phyloP scores from a whole-genome alignment of 1,140 invertebrate species.

The Dysdera silvatica region DNA sequence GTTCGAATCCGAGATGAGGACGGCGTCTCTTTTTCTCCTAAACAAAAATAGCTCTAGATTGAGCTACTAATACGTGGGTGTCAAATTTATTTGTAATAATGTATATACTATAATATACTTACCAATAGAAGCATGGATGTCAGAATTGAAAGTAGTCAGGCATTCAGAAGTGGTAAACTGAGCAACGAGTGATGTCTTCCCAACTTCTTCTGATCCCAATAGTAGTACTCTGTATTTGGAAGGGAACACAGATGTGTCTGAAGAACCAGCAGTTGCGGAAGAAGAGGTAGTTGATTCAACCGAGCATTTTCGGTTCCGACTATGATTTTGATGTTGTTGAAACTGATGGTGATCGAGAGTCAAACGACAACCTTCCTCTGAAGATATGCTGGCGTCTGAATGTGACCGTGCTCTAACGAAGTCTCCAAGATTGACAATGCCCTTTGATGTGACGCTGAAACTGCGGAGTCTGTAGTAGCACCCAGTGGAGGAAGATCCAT shows the following conservation, averaged over 20 bases:
- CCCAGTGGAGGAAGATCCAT: not conserved
- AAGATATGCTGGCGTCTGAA: conserved; percentile 1
- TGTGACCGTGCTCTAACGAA: conserved; percentile 48
- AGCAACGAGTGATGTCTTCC: conserved; percentile 81
- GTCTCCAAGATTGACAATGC: conserved; percentile 63
- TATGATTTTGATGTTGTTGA: no score
- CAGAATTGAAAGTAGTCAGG: conserved; percentile 84
- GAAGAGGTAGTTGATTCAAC: not conserved
- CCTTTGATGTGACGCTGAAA: conserved; percentile 81
- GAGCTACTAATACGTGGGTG: no score
- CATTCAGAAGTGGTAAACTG: conserved; percentile 93
- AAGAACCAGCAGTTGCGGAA: not conserved
- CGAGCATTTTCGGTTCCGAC: conserved; percentile 1
- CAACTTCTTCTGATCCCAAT: conserved; percentile 74
- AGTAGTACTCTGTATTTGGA: conserved; percentile 74
- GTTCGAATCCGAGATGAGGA: no score
- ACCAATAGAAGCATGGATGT: no score
- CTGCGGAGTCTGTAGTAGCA: conserved; percentile 59
- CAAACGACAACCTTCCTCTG: not conserved
- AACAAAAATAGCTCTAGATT: no score
- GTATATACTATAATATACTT: no score
- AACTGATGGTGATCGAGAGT: not conserved
- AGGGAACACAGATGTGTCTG: no score
- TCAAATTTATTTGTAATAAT: no score
- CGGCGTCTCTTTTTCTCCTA: no score